Evolutionary conservation across 1,140 invertebrate genomes (phyloP), one percentile per base, ranked within the genome.

Genomic region (Teleopsis dalmanni): DNA sequence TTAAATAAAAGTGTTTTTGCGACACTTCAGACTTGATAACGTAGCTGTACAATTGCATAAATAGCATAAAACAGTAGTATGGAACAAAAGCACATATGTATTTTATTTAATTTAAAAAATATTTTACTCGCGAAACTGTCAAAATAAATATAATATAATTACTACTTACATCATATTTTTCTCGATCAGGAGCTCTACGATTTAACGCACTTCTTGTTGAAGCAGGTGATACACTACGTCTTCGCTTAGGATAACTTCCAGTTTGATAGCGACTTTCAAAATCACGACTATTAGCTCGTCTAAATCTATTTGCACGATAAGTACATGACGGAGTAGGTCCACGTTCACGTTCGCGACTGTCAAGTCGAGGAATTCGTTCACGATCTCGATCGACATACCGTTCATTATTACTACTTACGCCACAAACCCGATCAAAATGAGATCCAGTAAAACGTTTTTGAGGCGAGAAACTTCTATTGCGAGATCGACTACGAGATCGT

Each of bases 401-500:
- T 1, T 65, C 60, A n/a, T n/a, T n/a, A n/a, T n/a, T n/a, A n/a
- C n/a, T n/a, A n/a, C n/a, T n/a, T n/a, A n/a, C n/a, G n/a, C n/a
- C n/a, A n/a, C n/a, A n/a, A n/a, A n/a, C n/a, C 4, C 55, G 47
- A 22, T 62, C 60, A 8, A 53, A 49, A 33, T 48, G 47, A 10
- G 53, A 29, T 8, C 58, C 52, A 2, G 40, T 16, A 27, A 43
- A 25, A 19, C 64, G 60, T 53, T 66, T 65, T 13, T 57, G 40
- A 3, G 67, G 67, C 7, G 67, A 62, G 44, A 70, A 70, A 25
- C 67, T 70, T 47, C 67, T 56, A 26, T 68, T 64, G 1, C 67
- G 56, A 7, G 65, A 68, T 9, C 62, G 59, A 35, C 59, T 64
- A n/a, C 66, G 58, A n/a, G 50, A 47, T n/a, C 49, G 50, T 6